These are phyloP conservation scores for Ophioninae sp. DNA, from an alignment of 2,888 invertebrate species.

Conservation along the genomic window DNA sequence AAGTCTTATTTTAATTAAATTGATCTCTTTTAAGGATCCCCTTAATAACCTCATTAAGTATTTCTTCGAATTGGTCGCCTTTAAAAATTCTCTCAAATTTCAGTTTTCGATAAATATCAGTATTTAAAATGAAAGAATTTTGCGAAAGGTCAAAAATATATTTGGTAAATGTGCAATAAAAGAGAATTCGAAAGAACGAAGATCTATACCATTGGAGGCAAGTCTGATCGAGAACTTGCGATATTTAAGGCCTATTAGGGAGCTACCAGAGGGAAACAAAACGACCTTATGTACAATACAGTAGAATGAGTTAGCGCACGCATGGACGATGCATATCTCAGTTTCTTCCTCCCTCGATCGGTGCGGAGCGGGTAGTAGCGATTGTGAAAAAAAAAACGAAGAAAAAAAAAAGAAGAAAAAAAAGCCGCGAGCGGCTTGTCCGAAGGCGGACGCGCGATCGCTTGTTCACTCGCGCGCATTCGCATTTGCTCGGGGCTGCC, in stretches of 20 bases:
- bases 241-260: conserved; percentile 36
- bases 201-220: background rate
- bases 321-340: conserved; percentile 46
- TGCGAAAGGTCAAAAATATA: background rate
- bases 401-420: conserved; percentile 21
- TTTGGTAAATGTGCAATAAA: background rate
- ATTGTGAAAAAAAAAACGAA: conserved; percentile 28
- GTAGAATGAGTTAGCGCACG: conserved; percentile 50
- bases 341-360: conserved; percentile 25
- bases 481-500: conserved; percentile 50
- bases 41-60: no score
- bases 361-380: conserved; percentile 23
- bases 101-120: no score
- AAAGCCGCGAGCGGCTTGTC: conserved; percentile 53
- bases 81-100: no score
- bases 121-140: no score
- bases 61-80: no score
- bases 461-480: conserved; percentile 54
- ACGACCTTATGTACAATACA: conserved; percentile 29
- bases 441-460: conserved; percentile 50
- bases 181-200: background rate
- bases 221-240: conserved; percentile 18
- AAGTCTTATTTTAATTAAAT: no score
- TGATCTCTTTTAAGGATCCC: no score
- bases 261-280: conserved; percentile 46